Evolutionary conservation across 2,888 invertebrate genomes (phyloP).

Genomic region (Laothoe populi): DNA sequence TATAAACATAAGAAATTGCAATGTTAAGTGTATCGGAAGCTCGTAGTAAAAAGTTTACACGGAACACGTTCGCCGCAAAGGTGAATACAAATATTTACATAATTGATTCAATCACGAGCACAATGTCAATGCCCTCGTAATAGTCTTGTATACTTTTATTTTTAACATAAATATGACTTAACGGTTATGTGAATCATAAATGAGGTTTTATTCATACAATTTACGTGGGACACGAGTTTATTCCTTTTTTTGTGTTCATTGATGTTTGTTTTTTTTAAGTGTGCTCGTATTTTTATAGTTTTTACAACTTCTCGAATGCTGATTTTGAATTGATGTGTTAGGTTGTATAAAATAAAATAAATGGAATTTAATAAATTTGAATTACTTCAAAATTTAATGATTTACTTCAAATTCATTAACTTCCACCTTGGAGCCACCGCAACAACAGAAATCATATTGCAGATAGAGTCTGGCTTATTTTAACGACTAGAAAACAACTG

Average conservation of each 20-base stretch:
- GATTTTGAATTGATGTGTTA: not conserved
- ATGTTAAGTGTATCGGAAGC: constrained; percentile 25
- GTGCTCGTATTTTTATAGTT: constrained; percentile 4
- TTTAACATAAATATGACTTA: constrained; percentile 29
- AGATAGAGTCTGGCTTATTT: no score
- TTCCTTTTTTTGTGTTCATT: constrained; percentile 13
- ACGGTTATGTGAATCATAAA: constrained; percentile 25
- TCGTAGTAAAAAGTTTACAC: constrained; percentile 27
- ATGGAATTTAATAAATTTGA: no score
- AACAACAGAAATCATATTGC: no score
- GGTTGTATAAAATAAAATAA: no score
- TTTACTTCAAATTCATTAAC: no score
- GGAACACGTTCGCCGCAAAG: constrained; percentile 28
- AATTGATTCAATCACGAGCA: constrained; percentile 29
- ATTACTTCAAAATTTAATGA: no score
- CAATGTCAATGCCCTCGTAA: constrained; percentile 30
- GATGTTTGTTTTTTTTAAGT: not conserved
- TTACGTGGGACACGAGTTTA: constrained; percentile 21
- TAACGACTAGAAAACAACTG: no score
- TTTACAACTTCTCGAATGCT: not conserved
- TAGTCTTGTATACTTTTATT: constrained; percentile 29
- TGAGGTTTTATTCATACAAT: constrained; percentile 22
- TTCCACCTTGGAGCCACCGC: no score
- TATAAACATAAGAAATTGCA: constrained; percentile 18
- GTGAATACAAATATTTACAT: constrained; percentile 30